These are phyloP conservation scores for Gobionotothen gibberifrons DNA, from an alignment of 2,797 vertebrate species.

Conservation along the genomic window DNA sequence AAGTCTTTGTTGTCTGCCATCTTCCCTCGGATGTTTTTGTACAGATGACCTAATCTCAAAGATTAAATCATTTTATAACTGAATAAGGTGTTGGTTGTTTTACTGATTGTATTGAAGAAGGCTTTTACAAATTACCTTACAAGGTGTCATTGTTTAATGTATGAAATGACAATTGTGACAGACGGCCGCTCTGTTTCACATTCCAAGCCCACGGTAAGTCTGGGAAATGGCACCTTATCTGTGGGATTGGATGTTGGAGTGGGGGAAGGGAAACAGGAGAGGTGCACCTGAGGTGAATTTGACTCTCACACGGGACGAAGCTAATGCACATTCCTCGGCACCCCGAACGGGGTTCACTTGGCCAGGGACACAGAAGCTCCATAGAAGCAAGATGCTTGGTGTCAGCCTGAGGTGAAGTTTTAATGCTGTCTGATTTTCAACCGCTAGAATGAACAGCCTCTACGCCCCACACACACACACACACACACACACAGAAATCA, in stretches of 20 bases:
- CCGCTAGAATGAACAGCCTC: slow-evolving; percentile 78
- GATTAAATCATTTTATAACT: slow-evolving; percentile 69
- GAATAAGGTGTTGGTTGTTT: slow-evolving; percentile 6
- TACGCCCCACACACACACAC: slow-evolving; percentile 36
- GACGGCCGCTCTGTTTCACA: slow-evolving; percentile 58
- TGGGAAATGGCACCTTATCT: slow-evolving; percentile 80
- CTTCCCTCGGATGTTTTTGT: slow-evolving; percentile 39
- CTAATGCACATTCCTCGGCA: slow-evolving; percentile 87
- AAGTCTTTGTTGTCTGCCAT: slow-evolving; percentile 24
- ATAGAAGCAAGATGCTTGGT: slow-evolving; percentile 82
- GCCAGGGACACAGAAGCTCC: slow-evolving; percentile 85
- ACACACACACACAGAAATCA: slow-evolving; percentile 66
- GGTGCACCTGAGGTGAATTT: slow-evolving; percentile 84
- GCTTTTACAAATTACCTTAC: slow-evolving; percentile 21
- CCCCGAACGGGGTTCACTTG: slow-evolving; percentile 82
- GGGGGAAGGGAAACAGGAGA: slow-evolving; percentile 72
- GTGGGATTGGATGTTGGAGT: slow-evolving; percentile 81
- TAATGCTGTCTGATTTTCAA: slow-evolving; percentile 83
- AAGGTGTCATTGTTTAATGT: slow-evolving; percentile 50
- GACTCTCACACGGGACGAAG: slow-evolving; percentile 82
- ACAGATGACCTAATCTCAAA: slow-evolving; percentile 42
- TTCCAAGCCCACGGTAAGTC: slow-evolving; percentile 70
- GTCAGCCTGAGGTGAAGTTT: slow-evolving; percentile 84
- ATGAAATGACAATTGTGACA: slow-evolving; percentile 68
- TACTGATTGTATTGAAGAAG: neutral